Evolutionary conservation across 2,888 invertebrate species (phyloP).

Genomic region (Panopea generosa): DNA sequence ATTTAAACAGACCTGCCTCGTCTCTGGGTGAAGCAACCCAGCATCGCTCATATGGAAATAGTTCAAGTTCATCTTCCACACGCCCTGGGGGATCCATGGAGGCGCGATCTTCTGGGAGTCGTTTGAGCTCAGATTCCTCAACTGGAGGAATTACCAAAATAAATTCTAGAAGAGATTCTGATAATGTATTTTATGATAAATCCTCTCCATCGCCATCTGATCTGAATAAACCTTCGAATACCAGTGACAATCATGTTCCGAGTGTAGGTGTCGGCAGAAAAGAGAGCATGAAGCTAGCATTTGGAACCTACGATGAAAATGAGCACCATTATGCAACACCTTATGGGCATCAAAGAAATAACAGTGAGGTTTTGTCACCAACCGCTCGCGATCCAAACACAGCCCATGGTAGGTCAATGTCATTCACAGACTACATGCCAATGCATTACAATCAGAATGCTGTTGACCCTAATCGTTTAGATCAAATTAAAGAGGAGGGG

Average conservation of each 20-base stretch:
- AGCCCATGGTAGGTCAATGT: conserved; percentile 56
- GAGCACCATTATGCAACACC: conserved; percentile 65
- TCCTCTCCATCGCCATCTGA: conserved; percentile 40
- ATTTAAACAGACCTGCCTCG: conserved; percentile 52
- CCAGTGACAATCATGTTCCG: conserved; percentile 9
- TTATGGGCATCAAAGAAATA: conserved; percentile 60
- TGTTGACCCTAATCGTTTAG: conserved; percentile 65
- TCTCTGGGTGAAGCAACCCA: conserved; percentile 50
- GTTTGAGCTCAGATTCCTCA: conserved; percentile 66
- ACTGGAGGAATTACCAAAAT: conserved; percentile 14
- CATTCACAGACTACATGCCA: conserved; percentile 65
- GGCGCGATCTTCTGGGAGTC: conserved; percentile 69
- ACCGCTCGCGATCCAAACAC: conserved; percentile 25
- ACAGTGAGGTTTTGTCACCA: conserved; percentile 62
- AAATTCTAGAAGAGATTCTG: conserved; percentile 59
- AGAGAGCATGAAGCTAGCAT: conserved; percentile 79
- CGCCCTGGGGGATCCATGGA: conserved; percentile 72
- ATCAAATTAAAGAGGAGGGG: conserved; percentile 74
- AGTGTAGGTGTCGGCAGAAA: conserved; percentile 60
- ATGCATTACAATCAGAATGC: conserved; percentile 59
- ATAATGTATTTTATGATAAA: conserved; percentile 72
- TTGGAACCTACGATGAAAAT: conserved; percentile 77
- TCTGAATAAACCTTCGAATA: conserved; percentile 4
- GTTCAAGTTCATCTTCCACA: conserved; percentile 67
- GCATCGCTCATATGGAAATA: conserved; percentile 40